Percentiles rank a stretch among this genome's conserved stretches.
These are phyloP conservation scores for Drosophila navojoa DNA, from an alignment of 1,140 invertebrate genomes.

Conservation along the genomic window DNA sequence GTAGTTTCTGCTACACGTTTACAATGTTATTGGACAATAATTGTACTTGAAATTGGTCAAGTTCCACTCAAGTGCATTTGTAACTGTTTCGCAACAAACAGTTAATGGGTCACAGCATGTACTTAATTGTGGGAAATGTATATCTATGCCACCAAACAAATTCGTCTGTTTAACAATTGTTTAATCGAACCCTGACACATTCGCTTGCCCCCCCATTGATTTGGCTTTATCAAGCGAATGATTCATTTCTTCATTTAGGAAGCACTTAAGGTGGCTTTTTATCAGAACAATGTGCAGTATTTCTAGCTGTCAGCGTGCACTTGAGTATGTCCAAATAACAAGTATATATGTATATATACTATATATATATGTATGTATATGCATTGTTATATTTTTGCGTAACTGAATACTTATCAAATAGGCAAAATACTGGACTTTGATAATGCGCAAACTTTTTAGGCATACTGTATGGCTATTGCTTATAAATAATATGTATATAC, in stretches of 20 bases:
- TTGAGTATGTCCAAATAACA: slow-evolving; percentile 56
- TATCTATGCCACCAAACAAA: no score
- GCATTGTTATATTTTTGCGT: not conserved
- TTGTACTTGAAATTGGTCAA: no score
- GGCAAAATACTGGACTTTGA: not conserved
- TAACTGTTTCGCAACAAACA: no score
- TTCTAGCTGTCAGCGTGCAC: slow-evolving; percentile 31
- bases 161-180: no score
- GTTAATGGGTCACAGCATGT: no score
- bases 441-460: slow-evolving; percentile 3
- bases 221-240: not conserved
- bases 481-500: slow-evolving; percentile 27
- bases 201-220: no score
- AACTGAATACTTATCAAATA: not conserved
- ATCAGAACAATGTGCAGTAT: slow-evolving; percentile 16
- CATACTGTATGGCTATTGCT: slow-evolving; percentile 45
- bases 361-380: not conserved
- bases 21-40: no score
- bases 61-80: no score
- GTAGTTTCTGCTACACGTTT: no score
- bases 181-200: no score
- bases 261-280: slow-evolving; percentile 13
- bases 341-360: slow-evolving; percentile 10
- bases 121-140: no score
- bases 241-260: slow-evolving; percentile 25